Percentiles rank a stretch among this genome's conserved stretches.
These are phyloP conservation scores for Tinea trinotella DNA, from an alignment of 2,888 invertebrate species.

Conservation along the genomic window DNA sequence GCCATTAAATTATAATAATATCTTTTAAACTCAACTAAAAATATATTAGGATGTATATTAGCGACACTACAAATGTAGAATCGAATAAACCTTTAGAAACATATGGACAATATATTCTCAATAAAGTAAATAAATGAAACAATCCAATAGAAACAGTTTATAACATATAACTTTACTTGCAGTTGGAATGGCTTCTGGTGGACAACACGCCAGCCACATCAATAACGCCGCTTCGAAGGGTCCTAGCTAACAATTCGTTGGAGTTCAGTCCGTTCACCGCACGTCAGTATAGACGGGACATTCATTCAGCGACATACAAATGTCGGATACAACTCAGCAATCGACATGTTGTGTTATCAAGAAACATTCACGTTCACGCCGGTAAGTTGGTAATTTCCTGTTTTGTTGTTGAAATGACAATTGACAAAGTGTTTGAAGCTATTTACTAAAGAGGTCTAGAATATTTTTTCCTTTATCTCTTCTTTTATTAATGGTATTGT, in stretches of 20 bases:
- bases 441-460: background rate
- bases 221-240: conserved; percentile 80
- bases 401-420: background rate
- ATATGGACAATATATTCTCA: too few relatives aligned
- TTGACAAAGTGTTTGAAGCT: background rate
- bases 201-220: conserved; percentile 79
- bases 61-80: too few relatives aligned
- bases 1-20: too few relatives aligned
- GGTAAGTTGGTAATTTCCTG: conserved; percentile 72
- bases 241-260: conserved; percentile 87
- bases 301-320: conserved; percentile 88
- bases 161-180: conserved; percentile 24
- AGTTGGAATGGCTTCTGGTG: conserved; percentile 84
- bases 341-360: conserved; percentile 80
- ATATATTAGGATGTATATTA: too few relatives aligned
- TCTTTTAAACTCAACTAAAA: too few relatives aligned
- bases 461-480: too few relatives aligned
- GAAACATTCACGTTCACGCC: conserved; percentile 89
- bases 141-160: background rate
- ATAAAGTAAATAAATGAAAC: too few relatives aligned
- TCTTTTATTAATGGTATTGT: too few relatives aligned
- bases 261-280: conserved; percentile 88
- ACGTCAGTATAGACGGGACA: conserved; percentile 84
- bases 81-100: too few relatives aligned
- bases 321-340: conserved; percentile 59